Evolutionary conservation across 2,888 invertebrate genomes (phyloP), one percentile per base, ranked within the genome.

Genomic region (Agrochola lota): DNA sequence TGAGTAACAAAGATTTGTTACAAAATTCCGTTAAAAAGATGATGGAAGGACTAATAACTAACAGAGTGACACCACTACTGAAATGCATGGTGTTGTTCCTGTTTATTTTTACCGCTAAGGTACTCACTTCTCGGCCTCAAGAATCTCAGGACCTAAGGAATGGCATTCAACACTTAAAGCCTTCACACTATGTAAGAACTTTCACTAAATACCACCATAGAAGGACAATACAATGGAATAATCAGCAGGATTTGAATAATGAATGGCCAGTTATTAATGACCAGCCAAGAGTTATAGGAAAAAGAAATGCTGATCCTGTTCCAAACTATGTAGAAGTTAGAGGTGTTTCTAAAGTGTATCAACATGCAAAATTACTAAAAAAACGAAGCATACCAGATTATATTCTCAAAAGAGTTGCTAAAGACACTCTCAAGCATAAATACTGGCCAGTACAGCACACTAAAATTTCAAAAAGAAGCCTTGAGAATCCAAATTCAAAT

Each of bases 191-290:
- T 88, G 96, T 96, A n/a, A 92, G 96, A 67, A 96, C 96, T 8
- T 96, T 96, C 83, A 96, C 96, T 0, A 96, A 96, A 91, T 96
- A 96, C 74, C 96, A 96, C 60, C 96, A 96, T 77, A 94, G 95
- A 86, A 92, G 96, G 78, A 95, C 95, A 35, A 95, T 93, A 76
- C 95, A 95, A 62, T 94, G 95, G 94, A 94, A 87, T 64, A 88
- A 79, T 63, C 85, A 86, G 11, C 92, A 91, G 78, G 95, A 95
- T 77, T 72, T 91, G 2, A 91, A 87, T 78, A 92, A 94, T 77
- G 93, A 93, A 87, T 93, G 94, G 94, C 91, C 91, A 78, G 86
- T 85, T 49, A 79, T 92, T 59, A 88, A 89, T 20, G 93, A 94
- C 26, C 91, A 93, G 23, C 90, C 91, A 43, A 94, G 91, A 81